Evolutionary conservation across 35 echinoderm and acorn worm species (phyloP), one percentile per base, ranked within the genome.

Genomic region (Amphiura filiformis): DNA sequence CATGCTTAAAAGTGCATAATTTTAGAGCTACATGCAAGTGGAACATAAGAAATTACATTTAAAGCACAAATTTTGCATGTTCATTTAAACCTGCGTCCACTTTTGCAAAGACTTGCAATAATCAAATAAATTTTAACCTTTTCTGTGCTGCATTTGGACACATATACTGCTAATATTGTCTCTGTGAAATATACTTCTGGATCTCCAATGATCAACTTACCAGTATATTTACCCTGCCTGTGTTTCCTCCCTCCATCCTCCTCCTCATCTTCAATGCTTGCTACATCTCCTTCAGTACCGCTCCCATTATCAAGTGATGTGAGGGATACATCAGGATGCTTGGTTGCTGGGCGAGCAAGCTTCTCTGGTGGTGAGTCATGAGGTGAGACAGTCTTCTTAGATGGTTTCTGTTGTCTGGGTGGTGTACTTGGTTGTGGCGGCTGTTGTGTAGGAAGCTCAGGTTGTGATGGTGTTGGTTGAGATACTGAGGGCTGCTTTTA

Each of bases 331-430:
- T 26, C 61, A n/a, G 28, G 15, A 70, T 26, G 61, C 26, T n/a
- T 70, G 15, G 9, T 70, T 11, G 7, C 26, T 2, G 61, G 61
- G 26, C 61, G 61, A 26, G 15, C 61, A 70, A 70, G 61, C 26
- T 70, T 70, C 26, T 70, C 61, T 70, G 61, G 61, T 15, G 61
- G 61, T 13, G 85, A 87, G 65, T 87, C 64, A 31, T 87, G 44
- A 36, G 83, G 83, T 12, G 44, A 34, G 1, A 32, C 28, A 30
- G 32, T 17, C 40, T 49, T 28, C 81, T 84, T 13, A 1, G 81
- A 31, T 32, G 81, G 81, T 47, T 57, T 85, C 35, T 81, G 18
- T 26, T 9, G 12, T 39, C 64, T 70, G 31, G 47, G 47, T 36
- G 83, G 47, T 17, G 79, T 37, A 61, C 37, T 85, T 31, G 34